Evolutionary conservation across 2,113 vertebrate species (phyloP).

Genomic region (Muscicapa adusta): DNA sequence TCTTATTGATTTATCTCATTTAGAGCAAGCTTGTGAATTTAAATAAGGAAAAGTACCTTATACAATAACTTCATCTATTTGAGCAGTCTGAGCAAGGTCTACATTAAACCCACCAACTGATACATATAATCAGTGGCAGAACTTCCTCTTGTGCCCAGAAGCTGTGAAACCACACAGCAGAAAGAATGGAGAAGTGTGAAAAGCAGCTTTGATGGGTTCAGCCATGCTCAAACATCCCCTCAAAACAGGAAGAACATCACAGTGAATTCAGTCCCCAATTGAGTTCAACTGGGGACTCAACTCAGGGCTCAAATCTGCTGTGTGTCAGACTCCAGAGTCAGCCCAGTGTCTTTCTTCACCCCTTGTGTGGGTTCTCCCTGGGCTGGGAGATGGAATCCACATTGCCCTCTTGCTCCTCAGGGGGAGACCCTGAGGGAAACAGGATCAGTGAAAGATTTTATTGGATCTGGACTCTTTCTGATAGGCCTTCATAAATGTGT

Average conservation of each 20-base stretch:
- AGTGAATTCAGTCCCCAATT: neutral
- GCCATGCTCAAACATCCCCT: neutral
- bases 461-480: neutral
- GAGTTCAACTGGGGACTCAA: too few species aligned
- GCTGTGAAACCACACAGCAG: neutral
- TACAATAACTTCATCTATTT: neutral
- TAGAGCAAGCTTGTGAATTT: neutral
- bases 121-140: neutral
- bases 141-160: slow-evolving; percentile 40
- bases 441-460: neutral
- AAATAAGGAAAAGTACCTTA: neutral
- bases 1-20: neutral
- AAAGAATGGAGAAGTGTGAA: slow-evolving; percentile 47
- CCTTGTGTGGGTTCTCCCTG: fast-evolving
- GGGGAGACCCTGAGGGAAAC: neutral
- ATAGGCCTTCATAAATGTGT: neutral
- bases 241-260: neutral
- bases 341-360: neutral
- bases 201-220: neutral
- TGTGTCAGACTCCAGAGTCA: neutral
- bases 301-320: neutral
- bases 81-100: neutral
- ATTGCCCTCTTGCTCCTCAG: neutral
- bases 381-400: neutral
- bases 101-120: neutral